A percentile compares a stretch with the other conserved stretches of the same genome.
phyloP scores from a whole-genome alignment of 2,888 invertebrate species.

The Branchinecta sandiegonensis region DNA sequence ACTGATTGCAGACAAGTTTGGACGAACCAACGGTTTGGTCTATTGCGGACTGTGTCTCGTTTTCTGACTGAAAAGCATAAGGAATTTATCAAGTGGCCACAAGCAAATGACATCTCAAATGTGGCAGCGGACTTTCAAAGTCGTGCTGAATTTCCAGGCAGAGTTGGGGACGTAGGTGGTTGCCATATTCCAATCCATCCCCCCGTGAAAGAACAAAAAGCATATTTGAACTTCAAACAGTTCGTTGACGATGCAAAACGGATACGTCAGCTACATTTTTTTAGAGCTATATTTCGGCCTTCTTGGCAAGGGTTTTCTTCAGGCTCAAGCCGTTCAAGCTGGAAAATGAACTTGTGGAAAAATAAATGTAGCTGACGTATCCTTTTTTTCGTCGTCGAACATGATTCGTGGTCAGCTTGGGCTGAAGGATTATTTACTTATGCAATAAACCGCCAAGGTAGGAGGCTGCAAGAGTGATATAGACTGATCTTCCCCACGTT shows the following conservation, averaged over 20 bases:
- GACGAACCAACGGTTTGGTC: neutral
- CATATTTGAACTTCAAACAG: constrained; percentile 20
- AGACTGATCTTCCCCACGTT: no score
- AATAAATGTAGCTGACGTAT: no score
- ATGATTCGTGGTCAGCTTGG: no score
- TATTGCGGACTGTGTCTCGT: neutral
- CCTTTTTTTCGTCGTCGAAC: no score
- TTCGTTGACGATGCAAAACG: constrained; percentile 1
- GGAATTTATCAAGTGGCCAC: constrained; percentile 18
- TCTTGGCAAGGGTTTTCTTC: no score
- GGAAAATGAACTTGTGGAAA: no score
- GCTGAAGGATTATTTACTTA: no score
- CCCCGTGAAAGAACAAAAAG: constrained; percentile 15
- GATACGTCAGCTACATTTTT: neutral
- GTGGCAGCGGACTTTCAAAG: constrained; percentile 17
- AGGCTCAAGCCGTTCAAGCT: no score
- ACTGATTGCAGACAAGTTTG: constrained; percentile 22
- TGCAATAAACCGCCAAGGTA: no score
- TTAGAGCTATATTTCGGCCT: neutral
- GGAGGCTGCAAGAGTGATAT: no score
- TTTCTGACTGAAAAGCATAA: constrained; percentile 17
- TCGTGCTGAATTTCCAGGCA: constrained; percentile 17
- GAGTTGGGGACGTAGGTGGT: constrained; percentile 19
- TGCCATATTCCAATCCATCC: constrained; percentile 21
- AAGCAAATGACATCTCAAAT: neutral